Percentiles rank a stretch among this genome's conserved stretches.
These are phyloP conservation scores for Drosophila prostipennis DNA, from an alignment of 2,888 invertebrate genomes.

Conservation along the genomic window DNA sequence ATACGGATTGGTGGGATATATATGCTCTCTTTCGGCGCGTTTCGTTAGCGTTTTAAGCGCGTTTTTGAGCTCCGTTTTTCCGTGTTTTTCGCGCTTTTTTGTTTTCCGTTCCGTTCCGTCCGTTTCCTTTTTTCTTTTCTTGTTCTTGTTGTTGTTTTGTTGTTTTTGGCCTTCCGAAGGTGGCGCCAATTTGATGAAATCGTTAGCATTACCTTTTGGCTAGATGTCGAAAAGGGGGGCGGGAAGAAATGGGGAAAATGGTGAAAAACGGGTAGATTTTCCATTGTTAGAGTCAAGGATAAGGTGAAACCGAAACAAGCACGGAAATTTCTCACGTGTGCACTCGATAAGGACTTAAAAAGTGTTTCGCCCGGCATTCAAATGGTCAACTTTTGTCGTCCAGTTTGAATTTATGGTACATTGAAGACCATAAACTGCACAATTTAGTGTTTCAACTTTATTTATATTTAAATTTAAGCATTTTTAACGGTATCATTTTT, in stretches of 20 bases:
- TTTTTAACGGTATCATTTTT: too few species aligned
- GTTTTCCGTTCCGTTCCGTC: neutral
- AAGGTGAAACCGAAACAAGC: neutral
- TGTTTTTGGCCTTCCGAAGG: slow-evolving; percentile 3
- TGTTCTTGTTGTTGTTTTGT: neutral
- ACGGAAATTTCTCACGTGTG: slow-evolving; percentile 7
- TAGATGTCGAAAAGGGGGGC: slow-evolving; percentile 43
- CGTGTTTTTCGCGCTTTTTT: slow-evolving; percentile 10
- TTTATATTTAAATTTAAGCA: too few species aligned
- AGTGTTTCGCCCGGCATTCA: neutral
- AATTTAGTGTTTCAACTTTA: too few species aligned
- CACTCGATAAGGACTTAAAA: slow-evolving; percentile 5
- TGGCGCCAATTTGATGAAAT: slow-evolving; percentile 55
- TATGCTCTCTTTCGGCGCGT: slow-evolving; percentile 22
- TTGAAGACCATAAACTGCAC: neutral
- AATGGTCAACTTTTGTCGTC: neutral
- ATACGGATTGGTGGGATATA: slow-evolving; percentile 24
- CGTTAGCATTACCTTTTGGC: slow-evolving; percentile 60
- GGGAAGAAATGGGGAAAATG: neutral
- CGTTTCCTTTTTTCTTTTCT: neutral
- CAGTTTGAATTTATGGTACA: neutral
- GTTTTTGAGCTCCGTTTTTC: slow-evolving; percentile 8
- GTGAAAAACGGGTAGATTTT: neutral
- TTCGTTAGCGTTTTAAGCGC: slow-evolving; percentile 24
- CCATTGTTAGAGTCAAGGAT: neutral